Conservation (phyloP, 2,888 invertebrate species). For the Coenonympha glycerion region DNA sequence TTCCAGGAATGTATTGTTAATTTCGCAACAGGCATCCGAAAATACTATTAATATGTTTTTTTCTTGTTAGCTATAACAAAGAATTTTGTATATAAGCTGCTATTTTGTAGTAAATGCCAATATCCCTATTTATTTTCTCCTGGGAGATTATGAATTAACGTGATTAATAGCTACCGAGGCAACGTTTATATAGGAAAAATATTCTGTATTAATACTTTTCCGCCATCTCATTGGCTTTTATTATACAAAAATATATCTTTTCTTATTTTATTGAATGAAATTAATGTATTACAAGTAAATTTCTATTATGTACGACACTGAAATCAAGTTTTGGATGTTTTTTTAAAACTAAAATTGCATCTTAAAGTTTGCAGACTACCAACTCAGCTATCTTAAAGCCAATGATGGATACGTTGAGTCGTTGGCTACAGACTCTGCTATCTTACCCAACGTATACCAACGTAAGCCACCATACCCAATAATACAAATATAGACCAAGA, state of each 20-base stretch:
- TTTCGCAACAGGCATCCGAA: background rate
- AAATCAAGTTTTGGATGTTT: no score
- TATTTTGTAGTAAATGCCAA: constrained; percentile 3
- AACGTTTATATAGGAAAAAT: constrained; percentile 4
- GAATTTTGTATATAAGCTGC: background rate
- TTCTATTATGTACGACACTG: no score
- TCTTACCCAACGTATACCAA: no score
- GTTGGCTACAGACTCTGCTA: no score
- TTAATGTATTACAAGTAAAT: background rate
- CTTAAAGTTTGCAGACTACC: no score
- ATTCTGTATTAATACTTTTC: constrained; percentile 3
- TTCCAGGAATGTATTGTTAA: background rate
- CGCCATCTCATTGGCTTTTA: background rate
- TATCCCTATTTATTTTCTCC: constrained; percentile 1
- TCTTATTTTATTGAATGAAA: background rate
- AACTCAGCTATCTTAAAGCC: no score
- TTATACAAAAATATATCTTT: background rate
- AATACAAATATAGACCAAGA: no score
- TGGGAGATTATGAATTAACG: constrained; percentile 9
- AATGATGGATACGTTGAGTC: no score
- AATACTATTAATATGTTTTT: background rate
- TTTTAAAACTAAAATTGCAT: no score
- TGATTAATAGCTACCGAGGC: constrained; percentile 1
- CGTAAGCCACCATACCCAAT: no score
- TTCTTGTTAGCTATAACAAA: no score